Evolutionary conservation across 30 jellyfish, hydroid and myxozoan species (phyloP).

Genomic region (Aurelia coerulea): DNA sequence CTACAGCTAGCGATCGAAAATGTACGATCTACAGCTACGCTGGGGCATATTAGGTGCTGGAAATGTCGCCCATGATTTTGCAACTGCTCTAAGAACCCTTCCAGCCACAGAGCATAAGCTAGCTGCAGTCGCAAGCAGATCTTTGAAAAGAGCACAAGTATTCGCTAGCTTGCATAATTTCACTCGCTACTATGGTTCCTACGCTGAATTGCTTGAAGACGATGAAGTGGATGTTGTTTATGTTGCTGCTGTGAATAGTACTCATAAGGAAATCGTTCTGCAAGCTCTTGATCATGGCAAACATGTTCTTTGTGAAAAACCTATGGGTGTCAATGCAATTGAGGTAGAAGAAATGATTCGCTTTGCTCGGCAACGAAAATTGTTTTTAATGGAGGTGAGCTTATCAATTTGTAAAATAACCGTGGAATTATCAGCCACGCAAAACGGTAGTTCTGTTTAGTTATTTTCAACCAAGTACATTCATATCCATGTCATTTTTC

Average conservation of each 20-base stretch:
- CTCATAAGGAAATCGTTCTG: conserved; percentile 57
- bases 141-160: conserved; percentile 47
- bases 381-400: conserved; percentile 80
- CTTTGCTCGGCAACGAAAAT: conserved; percentile 44
- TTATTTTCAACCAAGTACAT: no score
- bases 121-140: conserved; percentile 68
- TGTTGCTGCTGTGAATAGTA: conserved; percentile 65
- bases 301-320: conserved; percentile 86
- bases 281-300: conserved; percentile 72
- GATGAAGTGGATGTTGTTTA: conserved; percentile 54
- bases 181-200: conserved; percentile 62
- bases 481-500: no score
- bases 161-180: conserved; percentile 58
- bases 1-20: no score
- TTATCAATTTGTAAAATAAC: no score
- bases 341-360: conserved; percentile 61
- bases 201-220: conserved; percentile 56
- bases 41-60: conserved; percentile 92
- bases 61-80: conserved; percentile 72
- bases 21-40: conserved; percentile 41
- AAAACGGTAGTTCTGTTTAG: background rate
- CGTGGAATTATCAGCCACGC: background rate
- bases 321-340: conserved; percentile 62
- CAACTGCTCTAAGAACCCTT: conserved; percentile 60
- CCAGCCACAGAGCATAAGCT: conserved; percentile 55